These are phyloP conservation scores for Neodiprion fabricii DNA, from an alignment of 1,140 invertebrate species.

Conservation along the genomic window DNA sequence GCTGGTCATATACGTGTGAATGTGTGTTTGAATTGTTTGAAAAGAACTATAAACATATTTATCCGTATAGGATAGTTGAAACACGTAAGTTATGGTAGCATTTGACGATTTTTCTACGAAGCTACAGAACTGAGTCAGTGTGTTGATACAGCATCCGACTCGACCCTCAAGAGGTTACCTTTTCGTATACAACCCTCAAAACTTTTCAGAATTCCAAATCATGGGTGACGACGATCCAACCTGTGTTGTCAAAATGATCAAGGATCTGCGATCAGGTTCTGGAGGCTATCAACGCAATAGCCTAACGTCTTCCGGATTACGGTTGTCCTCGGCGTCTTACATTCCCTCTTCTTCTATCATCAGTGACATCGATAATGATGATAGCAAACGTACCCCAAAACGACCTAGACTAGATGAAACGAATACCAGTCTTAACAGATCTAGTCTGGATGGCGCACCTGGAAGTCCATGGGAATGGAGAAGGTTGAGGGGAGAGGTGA, in stretches of 20 bases:
- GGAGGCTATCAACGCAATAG: slow-evolving; percentile 10
- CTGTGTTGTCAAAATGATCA: slow-evolving; percentile 44
- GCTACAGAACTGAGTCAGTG: too few species aligned
- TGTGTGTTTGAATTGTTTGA: too few species aligned
- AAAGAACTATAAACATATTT: too few species aligned
- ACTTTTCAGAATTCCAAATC: background rate
- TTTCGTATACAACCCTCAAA: too few species aligned
- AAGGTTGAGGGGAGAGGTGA: slow-evolving; percentile 42
- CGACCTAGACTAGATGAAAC: slow-evolving; percentile 27
- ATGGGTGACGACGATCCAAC: slow-evolving; percentile 45
- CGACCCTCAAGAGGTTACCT: too few species aligned
- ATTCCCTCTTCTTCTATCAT: slow-evolving; percentile 8
- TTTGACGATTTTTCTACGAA: too few species aligned
- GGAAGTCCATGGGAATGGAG: slow-evolving; percentile 50
- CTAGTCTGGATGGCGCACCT: slow-evolving; percentile 27
- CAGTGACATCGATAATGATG: background rate
- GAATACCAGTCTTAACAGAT: slow-evolving; percentile 23
- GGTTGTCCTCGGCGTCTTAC: background rate
- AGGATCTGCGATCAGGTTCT: slow-evolving; percentile 35
- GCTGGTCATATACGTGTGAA: too few species aligned
- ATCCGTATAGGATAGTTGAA: too few species aligned
- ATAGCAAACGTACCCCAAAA: slow-evolving; percentile 31
- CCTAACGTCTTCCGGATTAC: background rate
- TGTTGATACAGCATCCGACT: too few species aligned
- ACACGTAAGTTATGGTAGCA: too few species aligned